Evolutionary conservation across 2,888 invertebrate genomes (phyloP), one percentile per base, ranked within the genome.

Genomic region (Sminthurinus aureus): DNA sequence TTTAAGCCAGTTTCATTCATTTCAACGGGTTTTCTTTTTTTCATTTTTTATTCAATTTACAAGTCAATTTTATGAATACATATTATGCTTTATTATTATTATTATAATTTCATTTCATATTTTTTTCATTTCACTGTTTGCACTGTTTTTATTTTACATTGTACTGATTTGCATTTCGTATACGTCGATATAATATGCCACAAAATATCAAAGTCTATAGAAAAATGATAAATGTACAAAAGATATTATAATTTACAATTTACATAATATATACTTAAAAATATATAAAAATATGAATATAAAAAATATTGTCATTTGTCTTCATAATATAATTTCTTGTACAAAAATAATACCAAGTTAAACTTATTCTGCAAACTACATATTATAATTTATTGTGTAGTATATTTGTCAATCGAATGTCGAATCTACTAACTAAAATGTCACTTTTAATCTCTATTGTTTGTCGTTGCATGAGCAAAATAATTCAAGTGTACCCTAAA

Each of bases 71-170:
- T 50, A 3, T 18, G 24, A 51, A 18, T n/a, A 50, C 15, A 38
- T 38, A 38, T 20, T 75, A 26, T n/a, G 20, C 50, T 38, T 76
- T 26, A 18, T 8, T 12, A 24, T 8, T 12, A 24, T 24, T 26
- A 73, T 9, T 24, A 26, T 38, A 38, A 38, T 38, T 38, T 38
- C 38, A 38, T 38, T 38, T 38, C 38, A 38, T 38, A 38, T 38
- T 38, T 38, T 38, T 26, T 24, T 73, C 24, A 0, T 4, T 38
- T 50, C 15, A 76, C 18, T 76, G 20, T n/a, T 76, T 51, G n/a
- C n/a, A n/a, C 20, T 75, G 4, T n/a, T 75, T 76, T 38, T 76
- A 9, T 75, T 76, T 38, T 76, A 9, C 22, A 13, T 69, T 73
- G 8, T 26, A 73, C 22, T 24, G 6, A 11, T 15, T 26, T 24